These are phyloP conservation scores for Caenorhabditis latens DNA, from an alignment of 1,140 invertebrate species.

Conservation along the genomic window DNA sequence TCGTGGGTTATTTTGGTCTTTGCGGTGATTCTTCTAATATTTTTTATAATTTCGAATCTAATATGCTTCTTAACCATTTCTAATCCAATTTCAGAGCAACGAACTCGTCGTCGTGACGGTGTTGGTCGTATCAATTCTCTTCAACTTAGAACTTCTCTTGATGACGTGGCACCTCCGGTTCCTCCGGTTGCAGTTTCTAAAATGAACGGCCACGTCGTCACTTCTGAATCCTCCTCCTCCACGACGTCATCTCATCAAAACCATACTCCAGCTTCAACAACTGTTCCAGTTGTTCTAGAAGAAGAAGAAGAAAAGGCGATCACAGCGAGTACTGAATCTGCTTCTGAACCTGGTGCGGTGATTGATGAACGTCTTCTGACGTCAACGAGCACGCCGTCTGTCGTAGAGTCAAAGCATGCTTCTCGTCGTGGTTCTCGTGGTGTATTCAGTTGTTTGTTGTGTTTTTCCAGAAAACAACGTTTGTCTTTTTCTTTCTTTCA, in stretches of 20 bases:
- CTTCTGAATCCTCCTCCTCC: background rate
- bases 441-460: conserved; percentile 48
- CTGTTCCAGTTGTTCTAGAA: conserved; percentile 32
- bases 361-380: conserved; percentile 21
- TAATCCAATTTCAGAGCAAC: conserved; percentile 38
- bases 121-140: conserved; percentile 38
- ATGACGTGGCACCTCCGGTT: conserved; percentile 38
- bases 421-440: conserved; percentile 16
- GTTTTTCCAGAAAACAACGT: conserved; percentile 47
- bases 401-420: conserved; percentile 28
- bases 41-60: background rate
- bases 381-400: background rate
- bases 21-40: conserved; percentile 16
- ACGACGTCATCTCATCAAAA: background rate
- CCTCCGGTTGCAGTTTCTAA: conserved; percentile 11
- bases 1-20: background rate
- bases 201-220: conserved; percentile 15
- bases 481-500: conserved; percentile 20
- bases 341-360: conserved; percentile 43
- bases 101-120: conserved; percentile 29
- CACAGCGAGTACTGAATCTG: conserved; percentile 41
- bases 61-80: conserved; percentile 10
- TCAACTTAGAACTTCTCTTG: conserved; percentile 32
- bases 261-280: background rate
- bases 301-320: conserved; percentile 49